A percentile compares a stretch with the other conserved stretches of the same genome.
phyloP scores from a whole-genome alignment of 2,888 invertebrate species.

The Thera obeliscata region DNA sequence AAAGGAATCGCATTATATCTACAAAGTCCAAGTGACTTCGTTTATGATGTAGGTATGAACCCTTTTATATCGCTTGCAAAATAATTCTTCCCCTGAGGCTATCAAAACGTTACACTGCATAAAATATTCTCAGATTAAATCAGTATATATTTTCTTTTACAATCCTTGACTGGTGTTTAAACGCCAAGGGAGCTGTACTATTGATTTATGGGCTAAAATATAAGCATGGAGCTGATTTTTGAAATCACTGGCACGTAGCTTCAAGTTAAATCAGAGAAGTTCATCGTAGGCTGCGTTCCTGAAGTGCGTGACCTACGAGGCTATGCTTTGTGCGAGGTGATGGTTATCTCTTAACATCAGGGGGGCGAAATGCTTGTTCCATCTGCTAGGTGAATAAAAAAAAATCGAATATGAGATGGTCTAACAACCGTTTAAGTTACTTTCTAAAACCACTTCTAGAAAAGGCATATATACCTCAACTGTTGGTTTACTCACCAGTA shows the following conservation, averaged over 20 bases:
- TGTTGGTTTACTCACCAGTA: too few species aligned
- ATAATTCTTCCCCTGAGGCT: constrained; percentile 22
- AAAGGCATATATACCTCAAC: too few species aligned
- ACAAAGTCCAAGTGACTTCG: neutral
- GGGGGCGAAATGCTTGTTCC: too few species aligned
- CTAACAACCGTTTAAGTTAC: too few species aligned
- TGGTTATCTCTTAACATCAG: too few species aligned
- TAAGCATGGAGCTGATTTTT: neutral
- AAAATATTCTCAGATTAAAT: constrained; percentile 26
- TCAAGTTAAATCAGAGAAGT: too few species aligned
- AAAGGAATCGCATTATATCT: constrained; percentile 3
- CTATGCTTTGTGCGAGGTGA: too few species aligned
- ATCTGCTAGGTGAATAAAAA: too few species aligned
- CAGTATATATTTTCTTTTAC: constrained; percentile 16
- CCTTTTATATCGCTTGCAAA: constrained; percentile 18
- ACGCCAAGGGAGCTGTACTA: constrained; percentile 1
- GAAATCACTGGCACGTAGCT: neutral
- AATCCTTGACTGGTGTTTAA: constrained; percentile 1
- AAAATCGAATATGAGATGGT: too few species aligned
- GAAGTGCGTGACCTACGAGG: too few species aligned
- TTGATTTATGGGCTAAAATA: constrained; percentile 5
- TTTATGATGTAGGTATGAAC: constrained; percentile 19
- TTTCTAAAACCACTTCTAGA: too few species aligned
- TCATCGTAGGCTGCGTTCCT: too few species aligned
- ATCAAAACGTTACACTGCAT: constrained; percentile 14